Percentiles rank a stretch among this genome's conserved stretches.
These are phyloP conservation scores for Anaspis maculata DNA, from an alignment of 2,888 invertebrate species.

Conservation along the genomic window DNA sequence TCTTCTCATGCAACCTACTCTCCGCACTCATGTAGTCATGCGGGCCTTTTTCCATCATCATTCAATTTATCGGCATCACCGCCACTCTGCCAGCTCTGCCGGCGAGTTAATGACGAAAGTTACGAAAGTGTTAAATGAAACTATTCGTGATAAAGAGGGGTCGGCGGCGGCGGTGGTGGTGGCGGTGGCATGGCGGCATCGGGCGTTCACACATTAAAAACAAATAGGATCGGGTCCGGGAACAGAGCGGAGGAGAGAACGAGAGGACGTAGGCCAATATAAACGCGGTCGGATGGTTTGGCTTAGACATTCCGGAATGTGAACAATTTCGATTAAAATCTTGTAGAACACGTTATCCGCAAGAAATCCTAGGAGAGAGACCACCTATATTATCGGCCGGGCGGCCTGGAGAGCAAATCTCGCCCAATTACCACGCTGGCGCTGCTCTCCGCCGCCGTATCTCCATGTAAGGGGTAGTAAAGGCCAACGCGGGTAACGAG, in stretches of 20 bases:
- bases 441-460: constrained; percentile 3
- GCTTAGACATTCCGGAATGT: constrained; percentile 35
- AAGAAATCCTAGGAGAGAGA: constrained; percentile 25
- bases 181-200: too few species aligned
- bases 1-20: too few species aligned
- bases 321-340: constrained; percentile 39
- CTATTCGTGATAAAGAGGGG: constrained; percentile 8
- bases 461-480: constrained; percentile 14
- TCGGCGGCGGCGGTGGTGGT: too few species aligned
- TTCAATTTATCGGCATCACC: too few species aligned
- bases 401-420: constrained; percentile 20
- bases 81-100: too few species aligned
- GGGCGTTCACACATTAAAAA: constrained; percentile 14
- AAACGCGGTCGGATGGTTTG: constrained; percentile 30
- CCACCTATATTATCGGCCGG: constrained; percentile 25
- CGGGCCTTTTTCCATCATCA: too few species aligned
- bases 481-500: constrained; percentile 12
- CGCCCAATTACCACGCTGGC: constrained; percentile 21
- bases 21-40: too few species aligned
- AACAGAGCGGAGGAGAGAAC: constrained; percentile 2
- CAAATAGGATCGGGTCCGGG: constrained; percentile 11
- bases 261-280: constrained; percentile 23
- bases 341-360: constrained; percentile 33
- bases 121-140: constrained; percentile 6
- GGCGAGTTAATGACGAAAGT: constrained; percentile 3